These are phyloP conservation scores for Helicoverpa zea DNA, from an alignment of 1,140 invertebrate genomes.

Conservation along the genomic window DNA sequence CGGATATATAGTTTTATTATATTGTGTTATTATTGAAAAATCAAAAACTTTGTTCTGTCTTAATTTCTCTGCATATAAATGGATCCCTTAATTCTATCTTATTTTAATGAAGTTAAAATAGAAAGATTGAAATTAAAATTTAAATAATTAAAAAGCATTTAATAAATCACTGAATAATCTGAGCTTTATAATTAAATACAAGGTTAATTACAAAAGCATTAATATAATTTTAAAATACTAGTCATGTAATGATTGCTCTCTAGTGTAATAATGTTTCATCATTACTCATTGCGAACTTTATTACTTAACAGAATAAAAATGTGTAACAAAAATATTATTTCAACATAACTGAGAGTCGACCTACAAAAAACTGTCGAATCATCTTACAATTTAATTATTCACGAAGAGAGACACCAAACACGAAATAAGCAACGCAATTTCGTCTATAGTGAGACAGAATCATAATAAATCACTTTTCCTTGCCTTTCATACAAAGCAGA, in stretches of 20 bases:
- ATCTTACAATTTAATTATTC: conserved; percentile 6
- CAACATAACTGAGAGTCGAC: neutral
- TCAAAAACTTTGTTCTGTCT: too few species aligned
- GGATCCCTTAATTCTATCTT: too few species aligned
- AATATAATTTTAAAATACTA: neutral
- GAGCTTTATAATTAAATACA: neutral
- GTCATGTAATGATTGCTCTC: neutral
- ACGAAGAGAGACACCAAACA: conserved; percentile 1
- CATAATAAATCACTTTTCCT: conserved; percentile 21
- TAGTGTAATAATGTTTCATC: neutral
- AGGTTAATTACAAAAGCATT: conserved; percentile 7
- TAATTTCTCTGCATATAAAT: too few species aligned
- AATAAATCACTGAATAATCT: neutral
- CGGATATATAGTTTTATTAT: too few species aligned
- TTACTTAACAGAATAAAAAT: neutral
- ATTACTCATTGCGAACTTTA: neutral
- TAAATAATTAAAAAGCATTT: neutral
- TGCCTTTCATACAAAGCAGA: conserved; percentile 17
- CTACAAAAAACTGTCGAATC: conserved; percentile 4
- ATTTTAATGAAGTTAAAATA: too few species aligned
- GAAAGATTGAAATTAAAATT: neutral
- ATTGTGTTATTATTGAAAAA: too few species aligned
- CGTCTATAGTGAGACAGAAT: neutral
- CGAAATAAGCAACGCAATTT: neutral
- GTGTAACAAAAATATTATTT: neutral